These are phyloP conservation scores for Clupea harengus DNA, from an alignment of 2,113 vertebrate genomes.

Conservation along the genomic window DNA sequence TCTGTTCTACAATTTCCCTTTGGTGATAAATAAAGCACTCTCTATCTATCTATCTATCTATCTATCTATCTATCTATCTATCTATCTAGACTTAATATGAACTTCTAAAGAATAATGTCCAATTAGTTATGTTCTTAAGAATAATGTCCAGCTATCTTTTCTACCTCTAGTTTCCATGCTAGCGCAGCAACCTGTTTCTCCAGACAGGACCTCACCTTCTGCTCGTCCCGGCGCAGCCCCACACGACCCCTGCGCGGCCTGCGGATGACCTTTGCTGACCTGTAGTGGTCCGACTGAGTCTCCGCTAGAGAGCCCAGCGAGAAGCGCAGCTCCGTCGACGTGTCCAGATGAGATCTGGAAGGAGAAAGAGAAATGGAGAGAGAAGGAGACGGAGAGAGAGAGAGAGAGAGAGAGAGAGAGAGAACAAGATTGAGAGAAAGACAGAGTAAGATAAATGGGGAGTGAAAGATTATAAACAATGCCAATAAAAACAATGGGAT, in stretches of 20 bases:
- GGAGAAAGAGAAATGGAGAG: background rate
- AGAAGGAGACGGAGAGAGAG: background rate
- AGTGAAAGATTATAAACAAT: background rate
- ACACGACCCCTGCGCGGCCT: slow-evolving; percentile 86
- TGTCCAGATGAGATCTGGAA: slow-evolving; percentile 87
- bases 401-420: background rate
- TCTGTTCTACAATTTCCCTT: background rate
- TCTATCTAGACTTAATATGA: background rate
- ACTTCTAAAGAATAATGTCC: background rate
- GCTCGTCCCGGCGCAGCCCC: slow-evolving; percentile 84
- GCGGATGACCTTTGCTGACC: slow-evolving; percentile 90
- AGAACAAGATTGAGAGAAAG: background rate
- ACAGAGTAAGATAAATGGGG: background rate
- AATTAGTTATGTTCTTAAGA: background rate
- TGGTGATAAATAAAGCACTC: too few species aligned
- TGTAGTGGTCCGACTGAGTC: slow-evolving; percentile 89
- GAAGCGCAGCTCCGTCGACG: slow-evolving; percentile 87
- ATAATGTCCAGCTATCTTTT: background rate
- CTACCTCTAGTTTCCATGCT: background rate
- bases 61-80: background rate
- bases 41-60: background rate
- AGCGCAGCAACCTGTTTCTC: background rate
- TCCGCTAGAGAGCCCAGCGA: slow-evolving; percentile 92
- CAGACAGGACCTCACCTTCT: slow-evolving; percentile 74
- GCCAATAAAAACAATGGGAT: background rate